Base-by-base conservation (phyloP, 2,797 vertebrate genomes). In the Danio jaintianensis region DNA sequence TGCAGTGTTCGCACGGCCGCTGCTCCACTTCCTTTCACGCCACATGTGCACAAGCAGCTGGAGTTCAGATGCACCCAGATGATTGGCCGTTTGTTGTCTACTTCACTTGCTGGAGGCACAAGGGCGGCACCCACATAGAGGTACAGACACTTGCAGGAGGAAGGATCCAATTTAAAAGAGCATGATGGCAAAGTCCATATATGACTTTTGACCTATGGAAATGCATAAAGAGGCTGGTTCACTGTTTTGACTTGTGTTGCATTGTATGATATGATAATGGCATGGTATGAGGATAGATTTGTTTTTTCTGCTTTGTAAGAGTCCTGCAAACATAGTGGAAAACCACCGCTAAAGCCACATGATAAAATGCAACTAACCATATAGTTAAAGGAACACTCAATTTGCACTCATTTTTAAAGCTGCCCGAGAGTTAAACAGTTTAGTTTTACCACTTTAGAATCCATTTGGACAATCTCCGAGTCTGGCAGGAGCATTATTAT, bases 51-150 rank as follows among this genome's bases (percentile, higher is more conserved):
- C 97, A 97, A 90, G 97, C 97, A 2, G 97, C 97, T 0, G 97
- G 97, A 0, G 90, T 98, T 83, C 94, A 97, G 92, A 97, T 99
- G 98, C 95, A 99, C 86, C 96, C 97, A 0, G 97, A 98, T 0
- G 98, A 99, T 89, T 99, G 97, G 97, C 97, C 98, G 0, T 98
- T 98, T 52, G 94, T 98, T 5, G 96, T 99, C 87, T 98, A 94
- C 88, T 95, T 97, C 89, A 99, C 97, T 87, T 99, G 98, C 90
- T 96, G 95, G 88, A 93, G 96, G 75, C 98, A 99, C 89, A 96
- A 89, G 90, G 91, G 92, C 0, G 94, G 94, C 1, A 83, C 85
- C 72, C 90, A 95, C 45, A 90, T 94, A 78, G 96, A 98, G 96
- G 97, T 98, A 92, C 87, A 11, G 15, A 29, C 15, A 55, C 7